phyloP scores from a whole-genome alignment of 2,113 vertebrate genomes.

The Zosterops hypoxanthus region DNA sequence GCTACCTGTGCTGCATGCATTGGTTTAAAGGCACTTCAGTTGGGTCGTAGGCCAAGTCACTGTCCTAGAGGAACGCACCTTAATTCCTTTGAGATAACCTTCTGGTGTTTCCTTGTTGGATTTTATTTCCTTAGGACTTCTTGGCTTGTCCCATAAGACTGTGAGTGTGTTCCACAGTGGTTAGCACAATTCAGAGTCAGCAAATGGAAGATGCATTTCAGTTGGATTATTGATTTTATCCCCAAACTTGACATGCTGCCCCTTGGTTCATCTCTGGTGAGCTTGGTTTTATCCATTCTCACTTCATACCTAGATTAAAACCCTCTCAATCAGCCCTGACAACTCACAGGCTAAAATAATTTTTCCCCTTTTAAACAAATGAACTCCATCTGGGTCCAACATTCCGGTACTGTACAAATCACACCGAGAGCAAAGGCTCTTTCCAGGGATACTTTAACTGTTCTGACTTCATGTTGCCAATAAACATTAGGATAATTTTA shows the following conservation, averaged over 20 bases:
- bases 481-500: neutral
- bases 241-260: neutral
- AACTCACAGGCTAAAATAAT: neutral
- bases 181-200: neutral
- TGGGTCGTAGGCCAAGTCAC: neutral
- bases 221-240: neutral
- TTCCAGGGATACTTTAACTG: neutral
- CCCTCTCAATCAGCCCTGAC: neutral
- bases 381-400: neutral
- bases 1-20: accelerated
- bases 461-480: neutral
- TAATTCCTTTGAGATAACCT: neutral
- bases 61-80: neutral
- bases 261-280: neutral
- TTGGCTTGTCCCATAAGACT: neutral
- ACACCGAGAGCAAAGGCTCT: neutral
- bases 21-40: neutral
- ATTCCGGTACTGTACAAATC: neutral
- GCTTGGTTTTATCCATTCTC: neutral
- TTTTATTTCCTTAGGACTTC: neutral
- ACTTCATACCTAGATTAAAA: neutral
- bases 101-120: neutral
- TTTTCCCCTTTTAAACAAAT: neutral
- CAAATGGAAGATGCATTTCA: neutral
- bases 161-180: neutral